These are phyloP conservation scores for Isoperla grammatica DNA, from an alignment of 2,888 invertebrate genomes.

Conservation along the genomic window DNA sequence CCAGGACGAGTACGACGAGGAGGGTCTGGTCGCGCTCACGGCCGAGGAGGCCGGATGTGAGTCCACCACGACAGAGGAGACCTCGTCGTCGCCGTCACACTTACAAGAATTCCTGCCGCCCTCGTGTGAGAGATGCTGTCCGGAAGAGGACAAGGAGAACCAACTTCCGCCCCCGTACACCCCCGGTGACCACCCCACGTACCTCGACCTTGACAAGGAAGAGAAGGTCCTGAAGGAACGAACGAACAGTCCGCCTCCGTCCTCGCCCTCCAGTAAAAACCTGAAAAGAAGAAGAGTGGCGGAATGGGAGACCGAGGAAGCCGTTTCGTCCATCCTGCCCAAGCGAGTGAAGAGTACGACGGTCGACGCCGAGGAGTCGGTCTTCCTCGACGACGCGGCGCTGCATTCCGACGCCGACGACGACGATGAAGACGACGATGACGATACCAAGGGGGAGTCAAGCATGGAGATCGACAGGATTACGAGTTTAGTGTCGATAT, in stretches of 20 bases:
- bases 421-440: conserved; percentile 33
- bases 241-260: conserved; percentile 26
- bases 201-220: conserved; percentile 46
- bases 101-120: conserved; percentile 22
- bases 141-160: conserved; percentile 44
- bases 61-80: conserved; percentile 23
- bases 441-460: too few species aligned
- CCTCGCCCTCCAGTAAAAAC: conserved; percentile 29
- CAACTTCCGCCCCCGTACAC: conserved; percentile 40
- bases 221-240: conserved; percentile 25
- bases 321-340: conserved; percentile 49
- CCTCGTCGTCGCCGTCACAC: conserved; percentile 7
- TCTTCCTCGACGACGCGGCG: conserved; percentile 46
- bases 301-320: conserved; percentile 53
- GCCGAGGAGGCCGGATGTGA: conserved; percentile 44
- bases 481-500: conserved; percentile 53
- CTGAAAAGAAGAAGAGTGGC: conserved; percentile 47
- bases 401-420: conserved; percentile 37
- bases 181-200: conserved; percentile 42
- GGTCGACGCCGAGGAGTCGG: conserved; percentile 39
- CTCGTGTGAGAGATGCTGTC: conserved; percentile 34
- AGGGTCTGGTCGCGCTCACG: conserved; percentile 44
- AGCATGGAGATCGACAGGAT: conserved; percentile 55
- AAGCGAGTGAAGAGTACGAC: conserved; percentile 42
- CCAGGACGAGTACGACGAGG: conserved; percentile 37